Evolutionary conservation across 1,140 invertebrate species (phyloP).

Genomic region (Trichonephila clavata): DNA sequence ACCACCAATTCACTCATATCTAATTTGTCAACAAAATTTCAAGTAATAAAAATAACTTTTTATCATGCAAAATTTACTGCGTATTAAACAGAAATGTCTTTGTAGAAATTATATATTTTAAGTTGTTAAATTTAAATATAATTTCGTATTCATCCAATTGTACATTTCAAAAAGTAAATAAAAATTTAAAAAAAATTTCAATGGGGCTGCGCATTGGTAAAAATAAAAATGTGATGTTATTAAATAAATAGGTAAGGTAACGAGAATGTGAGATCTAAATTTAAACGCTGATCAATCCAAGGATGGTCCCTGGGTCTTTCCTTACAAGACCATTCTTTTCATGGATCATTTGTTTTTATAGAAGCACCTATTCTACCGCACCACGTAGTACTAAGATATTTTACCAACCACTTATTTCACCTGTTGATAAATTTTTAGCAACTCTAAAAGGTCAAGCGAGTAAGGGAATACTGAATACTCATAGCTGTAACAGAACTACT

Average conservation of each 20-base stretch:
- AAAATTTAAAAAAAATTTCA: no score
- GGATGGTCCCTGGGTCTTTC: background rate
- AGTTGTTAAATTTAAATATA: no score
- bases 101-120: no score
- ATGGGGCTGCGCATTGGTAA: no score
- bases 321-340: background rate
- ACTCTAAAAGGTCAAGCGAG: background rate
- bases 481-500: background rate
- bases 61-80: no score
- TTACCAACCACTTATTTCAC: background rate
- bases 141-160: no score
- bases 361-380: background rate
- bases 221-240: background rate
- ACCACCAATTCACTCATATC: no score
- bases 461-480: background rate
- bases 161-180: no score
- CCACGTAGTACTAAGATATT: background rate
- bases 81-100: no score
- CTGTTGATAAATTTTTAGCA: slow-evolving; percentile 1
- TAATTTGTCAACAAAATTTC: no score
- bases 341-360: background rate
- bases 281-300: background rate
- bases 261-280: background rate
- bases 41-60: no score
- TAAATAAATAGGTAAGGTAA: background rate